phyloP scores from a whole-genome alignment of 2,888 invertebrate species.

The Axea sp. region DNA sequence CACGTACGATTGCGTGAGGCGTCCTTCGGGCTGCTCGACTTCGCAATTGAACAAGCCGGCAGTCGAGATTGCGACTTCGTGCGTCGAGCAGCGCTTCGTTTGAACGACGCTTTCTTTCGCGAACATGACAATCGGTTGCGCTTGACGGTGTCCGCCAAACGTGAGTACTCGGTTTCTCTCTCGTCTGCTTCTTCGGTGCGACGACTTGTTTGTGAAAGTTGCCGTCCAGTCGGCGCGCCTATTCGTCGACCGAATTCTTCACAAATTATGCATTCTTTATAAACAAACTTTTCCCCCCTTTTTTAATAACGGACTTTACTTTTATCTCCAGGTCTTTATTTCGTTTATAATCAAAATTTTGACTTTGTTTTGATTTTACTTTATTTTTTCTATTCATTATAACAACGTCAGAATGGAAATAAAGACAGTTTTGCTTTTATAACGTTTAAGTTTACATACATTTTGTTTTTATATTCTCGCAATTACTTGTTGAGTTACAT shows the following conservation, averaged over 20 bases:
- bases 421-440: too few species aligned
- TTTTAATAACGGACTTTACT: too few species aligned
- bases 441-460: too few species aligned
- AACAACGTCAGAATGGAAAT: too few species aligned
- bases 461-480: background rate
- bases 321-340: too few species aligned
- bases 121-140: slow-evolving; percentile 23
- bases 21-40: slow-evolving; percentile 26
- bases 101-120: background rate
- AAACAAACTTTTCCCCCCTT: too few species aligned
- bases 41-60: slow-evolving; percentile 26
- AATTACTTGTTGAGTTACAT: slow-evolving; percentile 1
- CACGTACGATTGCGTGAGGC: slow-evolving; percentile 12
- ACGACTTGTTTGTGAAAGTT: slow-evolving; percentile 41
- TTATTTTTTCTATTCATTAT: too few species aligned
- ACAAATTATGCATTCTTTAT: slow-evolving; percentile 7
- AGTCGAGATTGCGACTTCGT: slow-evolving; percentile 23
- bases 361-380: too few species aligned
- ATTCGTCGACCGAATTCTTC: slow-evolving; percentile 17
- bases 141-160: slow-evolving; percentile 21
- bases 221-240: too few species aligned
- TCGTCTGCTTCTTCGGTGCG: too few species aligned
- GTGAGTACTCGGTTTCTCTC: slow-evolving; percentile 21
- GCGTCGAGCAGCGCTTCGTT: background rate
- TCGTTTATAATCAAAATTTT: too few species aligned